These are phyloP conservation scores for Paramormyrops hopkinsi DNA, from an alignment of 2,797 vertebrate genomes.

Conservation along the genomic window DNA sequence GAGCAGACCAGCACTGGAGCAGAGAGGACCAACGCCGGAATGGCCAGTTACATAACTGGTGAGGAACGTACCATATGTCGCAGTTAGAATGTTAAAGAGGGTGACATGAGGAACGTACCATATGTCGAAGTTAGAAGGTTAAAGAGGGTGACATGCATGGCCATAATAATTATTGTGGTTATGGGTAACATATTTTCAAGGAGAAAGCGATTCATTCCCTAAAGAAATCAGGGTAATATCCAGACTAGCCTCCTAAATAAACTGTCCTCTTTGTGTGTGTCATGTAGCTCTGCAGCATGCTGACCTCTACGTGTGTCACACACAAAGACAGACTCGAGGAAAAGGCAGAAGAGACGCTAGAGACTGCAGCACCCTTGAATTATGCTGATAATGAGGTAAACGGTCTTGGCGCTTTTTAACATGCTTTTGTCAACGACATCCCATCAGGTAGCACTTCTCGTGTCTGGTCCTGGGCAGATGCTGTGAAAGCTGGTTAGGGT, in stretches of 20 bases:
- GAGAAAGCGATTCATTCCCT: constrained; percentile 19
- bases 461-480: neutral
- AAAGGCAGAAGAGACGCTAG: neutral
- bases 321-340: neutral
- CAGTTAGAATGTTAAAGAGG: constrained; percentile 57
- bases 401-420: neutral
- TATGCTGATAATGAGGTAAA: neutral
- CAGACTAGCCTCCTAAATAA: neutral
- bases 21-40: constrained; percentile 53
- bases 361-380: neutral
- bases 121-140: constrained; percentile 62
- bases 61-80: constrained; percentile 64
- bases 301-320: neutral
- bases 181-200: constrained; percentile 52
- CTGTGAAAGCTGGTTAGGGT: neutral
- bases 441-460: neutral
- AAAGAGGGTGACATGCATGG: constrained; percentile 58
- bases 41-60: constrained; percentile 58
- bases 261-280: neutral
- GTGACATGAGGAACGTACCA: constrained; percentile 61
- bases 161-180: constrained; percentile 54
- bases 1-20: constrained; percentile 43
- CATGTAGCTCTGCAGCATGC: neutral
- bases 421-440: neutral
- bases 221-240: constrained; percentile 25